Evolutionary conservation across 2,797 vertebrate species (phyloP).

Genomic region (Sorex maritimensis): DNA sequence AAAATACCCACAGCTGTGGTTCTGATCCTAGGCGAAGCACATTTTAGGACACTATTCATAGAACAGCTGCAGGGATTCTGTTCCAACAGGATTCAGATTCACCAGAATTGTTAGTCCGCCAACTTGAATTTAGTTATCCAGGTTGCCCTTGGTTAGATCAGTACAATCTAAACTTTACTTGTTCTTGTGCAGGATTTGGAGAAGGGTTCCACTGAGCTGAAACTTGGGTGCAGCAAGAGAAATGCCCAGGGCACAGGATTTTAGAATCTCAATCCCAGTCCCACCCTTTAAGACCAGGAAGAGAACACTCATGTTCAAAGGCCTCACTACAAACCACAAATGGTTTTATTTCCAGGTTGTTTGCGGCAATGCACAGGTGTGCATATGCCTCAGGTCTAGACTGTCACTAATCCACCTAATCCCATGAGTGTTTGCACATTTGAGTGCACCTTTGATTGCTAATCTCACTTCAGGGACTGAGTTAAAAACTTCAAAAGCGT

Average conservation of each 20-base stretch:
- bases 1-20: background rate
- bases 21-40: background rate
- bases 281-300: background rate
- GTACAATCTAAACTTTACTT: background rate
- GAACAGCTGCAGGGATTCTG: background rate
- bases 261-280: background rate
- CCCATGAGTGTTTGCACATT: constrained; percentile 2
- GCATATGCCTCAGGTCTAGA: constrained; percentile 36
- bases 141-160: background rate
- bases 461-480: constrained; percentile 57
- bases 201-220: background rate
- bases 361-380: background rate
- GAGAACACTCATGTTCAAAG: constrained; percentile 15
- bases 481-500: constrained; percentile 70
- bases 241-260: background rate
- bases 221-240: background rate
- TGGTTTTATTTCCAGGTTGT: constrained; percentile 55
- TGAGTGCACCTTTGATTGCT: constrained; percentile 65
- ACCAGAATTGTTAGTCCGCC: background rate
- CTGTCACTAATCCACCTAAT: constrained; percentile 57
- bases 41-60: background rate
- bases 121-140: background rate
- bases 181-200: background rate
- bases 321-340: background rate
- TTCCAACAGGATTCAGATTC: background rate